These are phyloP conservation scores for Picus viridis DNA, from an alignment of 2,797 vertebrate genomes.

Conservation along the genomic window DNA sequence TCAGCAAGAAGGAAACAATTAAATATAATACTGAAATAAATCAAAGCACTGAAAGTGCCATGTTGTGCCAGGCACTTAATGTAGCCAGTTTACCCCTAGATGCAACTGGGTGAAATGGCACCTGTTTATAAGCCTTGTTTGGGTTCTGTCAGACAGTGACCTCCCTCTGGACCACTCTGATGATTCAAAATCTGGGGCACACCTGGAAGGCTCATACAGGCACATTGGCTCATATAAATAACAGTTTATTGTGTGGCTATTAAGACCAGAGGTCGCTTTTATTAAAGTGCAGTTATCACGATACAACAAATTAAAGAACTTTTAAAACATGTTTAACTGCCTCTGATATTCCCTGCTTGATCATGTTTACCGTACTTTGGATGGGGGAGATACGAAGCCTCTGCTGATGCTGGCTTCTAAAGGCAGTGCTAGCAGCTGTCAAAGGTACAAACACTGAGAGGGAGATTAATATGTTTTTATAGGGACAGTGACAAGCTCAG, in stretches of 20 bases:
- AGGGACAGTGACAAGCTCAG: neutral
- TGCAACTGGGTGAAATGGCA: conserved; percentile 67
- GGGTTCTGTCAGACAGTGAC: conserved; percentile 32
- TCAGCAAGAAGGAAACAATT: conserved; percentile 84
- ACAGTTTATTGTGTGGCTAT: conserved; percentile 81
- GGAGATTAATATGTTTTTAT: accelerated
- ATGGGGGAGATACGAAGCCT: conserved; percentile 47
- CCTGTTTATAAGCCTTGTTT: conserved; percentile 61
- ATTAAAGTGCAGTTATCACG: conserved; percentile 83
- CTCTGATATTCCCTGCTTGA: conserved; percentile 72
- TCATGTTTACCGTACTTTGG: conserved; percentile 74
- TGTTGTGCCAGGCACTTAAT: conserved; percentile 71
- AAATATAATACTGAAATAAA: conserved; percentile 83
- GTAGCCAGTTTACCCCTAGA: conserved; percentile 63
- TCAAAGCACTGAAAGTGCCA: conserved; percentile 74
- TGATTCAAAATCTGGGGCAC: conserved; percentile 78
- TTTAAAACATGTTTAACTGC: conserved; percentile 80
- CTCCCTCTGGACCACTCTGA: conserved; percentile 48
- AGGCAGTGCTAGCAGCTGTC: neutral
- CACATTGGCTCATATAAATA: conserved; percentile 78
- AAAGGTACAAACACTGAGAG: neutral
- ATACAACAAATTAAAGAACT: conserved; percentile 83
- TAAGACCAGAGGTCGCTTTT: conserved; percentile 80
- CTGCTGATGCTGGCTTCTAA: neutral
- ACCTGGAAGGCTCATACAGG: conserved; percentile 74